phyloP scores from a whole-genome alignment of 2,888 invertebrate genomes.

The Phania funesta region DNA sequence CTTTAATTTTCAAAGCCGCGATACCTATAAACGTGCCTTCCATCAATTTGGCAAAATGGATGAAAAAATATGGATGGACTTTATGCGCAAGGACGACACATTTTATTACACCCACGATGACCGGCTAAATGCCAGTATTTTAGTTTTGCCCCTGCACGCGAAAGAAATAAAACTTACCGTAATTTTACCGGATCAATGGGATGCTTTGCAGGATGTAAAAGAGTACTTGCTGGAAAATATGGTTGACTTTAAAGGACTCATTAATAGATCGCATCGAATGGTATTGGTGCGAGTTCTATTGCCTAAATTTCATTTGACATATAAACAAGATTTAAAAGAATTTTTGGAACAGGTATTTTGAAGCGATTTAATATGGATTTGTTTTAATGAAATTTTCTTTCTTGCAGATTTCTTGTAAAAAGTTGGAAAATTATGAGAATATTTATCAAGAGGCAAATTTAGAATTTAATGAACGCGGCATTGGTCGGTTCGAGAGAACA shows the following conservation, averaged over 20 bases:
- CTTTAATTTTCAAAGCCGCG: constrained; percentile 70
- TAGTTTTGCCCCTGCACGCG: constrained; percentile 66
- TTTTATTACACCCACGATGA: constrained; percentile 65
- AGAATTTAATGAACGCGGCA: constrained; percentile 69
- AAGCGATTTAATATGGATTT: not conserved
- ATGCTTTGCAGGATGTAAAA: constrained; percentile 62
- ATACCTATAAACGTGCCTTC: constrained; percentile 67
- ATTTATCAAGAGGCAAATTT: constrained; percentile 62
- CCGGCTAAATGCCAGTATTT: constrained; percentile 68
- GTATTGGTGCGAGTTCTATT: constrained; percentile 66
- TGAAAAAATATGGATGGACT: constrained; percentile 60
- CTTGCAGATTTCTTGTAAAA: constrained; percentile 25
- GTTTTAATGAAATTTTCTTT: not conserved
- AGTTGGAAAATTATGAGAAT: constrained; percentile 14
- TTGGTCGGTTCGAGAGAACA: constrained; percentile 65
- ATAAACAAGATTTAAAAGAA: constrained; percentile 50
- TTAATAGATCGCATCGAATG: constrained; percentile 23
- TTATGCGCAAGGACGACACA: constrained; percentile 69
- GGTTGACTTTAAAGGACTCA: constrained; percentile 48
- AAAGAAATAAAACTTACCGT: constrained; percentile 61
- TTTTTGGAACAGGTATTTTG: constrained; percentile 66
- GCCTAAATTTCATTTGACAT: constrained; percentile 68
- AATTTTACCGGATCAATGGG: constrained; percentile 64
- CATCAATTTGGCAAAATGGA: constrained; percentile 43
- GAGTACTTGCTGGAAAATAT: constrained; percentile 57